Evolutionary conservation across 2,113 vertebrate genomes (phyloP), one percentile per base, ranked within the genome.

Genomic region (Osmerus eperlanus): DNA sequence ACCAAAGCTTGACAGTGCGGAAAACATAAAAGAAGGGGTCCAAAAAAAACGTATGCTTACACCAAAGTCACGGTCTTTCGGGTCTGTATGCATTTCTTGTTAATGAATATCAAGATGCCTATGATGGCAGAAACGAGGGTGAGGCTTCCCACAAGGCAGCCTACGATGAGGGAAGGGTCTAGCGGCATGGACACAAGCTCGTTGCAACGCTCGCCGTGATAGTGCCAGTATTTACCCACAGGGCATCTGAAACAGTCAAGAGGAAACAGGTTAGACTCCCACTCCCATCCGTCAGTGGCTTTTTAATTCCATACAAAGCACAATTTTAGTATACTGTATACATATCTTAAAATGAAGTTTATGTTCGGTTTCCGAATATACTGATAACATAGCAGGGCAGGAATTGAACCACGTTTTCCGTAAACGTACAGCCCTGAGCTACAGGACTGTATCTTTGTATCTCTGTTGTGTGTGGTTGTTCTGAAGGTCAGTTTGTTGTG

Each of bases 11-110:
- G 58, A 64, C 54, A 67, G 59, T 29, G 60, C 14, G 79, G 79
- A 53, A 7, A n/a, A 47, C 71, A 72, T 16, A 70, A 72, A 36
- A 36, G 32, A 7, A 36, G 32, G 7, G 5, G 32, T 36, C 32
- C 25, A 2, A 9, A 11, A 1, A 59, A 66, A 67, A 67, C 8
- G 0, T 5, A 0, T 71, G 82, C 94, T 95, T 93, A 95, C 93
- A 93, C 90, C 78, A 94, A 81, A 18, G 92, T 86, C 71, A 91
- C 80, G 68, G 84, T 89, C 87, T 92, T 93, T 89, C 87, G 92
- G 85, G 78, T 83, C 73, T 70, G 78, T 53, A 91, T 70, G 21
- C 87, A 92, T 91, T 92, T 94, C 91, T 92, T 93, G 88, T 93
- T 90, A 75, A 93, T 90, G 79, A 91, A 91, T 79, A 92, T 78